Evolutionary conservation across 2,113 vertebrate genomes (phyloP), one percentile per base, ranked within the genome.

Genomic region (Choloepus hoffmanni): DNA sequence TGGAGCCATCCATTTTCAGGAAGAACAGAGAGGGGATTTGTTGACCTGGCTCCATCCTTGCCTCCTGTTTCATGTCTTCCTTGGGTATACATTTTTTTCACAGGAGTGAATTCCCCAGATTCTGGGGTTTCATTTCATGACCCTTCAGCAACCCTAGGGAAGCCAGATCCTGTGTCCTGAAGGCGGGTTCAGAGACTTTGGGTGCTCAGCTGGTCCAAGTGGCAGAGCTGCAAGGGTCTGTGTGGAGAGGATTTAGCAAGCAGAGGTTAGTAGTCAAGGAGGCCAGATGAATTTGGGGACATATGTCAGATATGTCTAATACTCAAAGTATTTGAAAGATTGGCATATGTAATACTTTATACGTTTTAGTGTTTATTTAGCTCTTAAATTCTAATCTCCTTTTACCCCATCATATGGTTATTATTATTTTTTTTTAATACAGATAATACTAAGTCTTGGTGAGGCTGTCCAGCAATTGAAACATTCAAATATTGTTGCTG

Each of bases 191-290:
- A 79, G 36, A 76, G 50, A 33, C 8, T 7, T 16, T 0, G 4
- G 4, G 0, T 16, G 28, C 23, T 65, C 68, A 28, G 33, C 23
- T 23, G 28, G n/a, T n/a, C 30, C 7, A 67, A 28, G 12, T 0
- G 1, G 9, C 2, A 8, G 28, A 33, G 28, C 11, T 19, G 1
- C 19, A 23, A 60, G 33, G 2, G 13, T 3, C 3, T 30, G 5
- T 23, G 0, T 7, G 18, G 11, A 53, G 48, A 78, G 12, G 23
- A 28, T 0, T 48, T 78, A 68, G 3, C 6, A 53, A 26, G 1
- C 43, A 79, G 33, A 13, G 24, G 78, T 24, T 43, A 36, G 9
- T 19, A 63, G n/a, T 13, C n/a, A 79, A 30, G 21, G 36, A 60
- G 7, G 23, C 65, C 23, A 81, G 36, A 33, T 60, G 36, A 82